Conservation (phyloP, 2,888 invertebrate genomes). For the Drosophila cognata region DNA sequence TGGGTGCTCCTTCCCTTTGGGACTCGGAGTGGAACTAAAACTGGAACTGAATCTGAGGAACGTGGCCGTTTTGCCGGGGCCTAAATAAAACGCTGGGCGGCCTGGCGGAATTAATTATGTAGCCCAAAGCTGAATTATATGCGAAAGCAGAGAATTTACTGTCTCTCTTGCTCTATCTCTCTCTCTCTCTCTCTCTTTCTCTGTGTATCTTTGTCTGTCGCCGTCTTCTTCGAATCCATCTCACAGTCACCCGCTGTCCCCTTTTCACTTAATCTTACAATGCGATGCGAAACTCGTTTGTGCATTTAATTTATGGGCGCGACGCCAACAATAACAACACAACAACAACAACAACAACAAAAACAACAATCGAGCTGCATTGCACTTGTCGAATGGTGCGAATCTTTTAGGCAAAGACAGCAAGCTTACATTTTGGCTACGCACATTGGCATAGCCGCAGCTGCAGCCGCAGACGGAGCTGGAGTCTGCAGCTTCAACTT, state of each 20-base stretch:
- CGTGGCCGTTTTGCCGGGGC: conserved; percentile 14
- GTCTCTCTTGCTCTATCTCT: conserved; percentile 1
- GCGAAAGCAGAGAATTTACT: conserved; percentile 70
- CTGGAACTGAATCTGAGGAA: conserved; percentile 14
- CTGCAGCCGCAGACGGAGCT: conserved; percentile 1
- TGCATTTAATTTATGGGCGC: conserved; percentile 82
- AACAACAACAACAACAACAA: conserved; percentile 23
- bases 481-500: conserved; percentile 1
- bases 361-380: conserved; percentile 52
- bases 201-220: conserved; percentile 1
- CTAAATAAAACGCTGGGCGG: conserved; percentile 68
- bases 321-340: conserved; percentile 67
- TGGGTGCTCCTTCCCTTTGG: conserved; percentile 51
- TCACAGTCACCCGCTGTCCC: conserved; percentile 42
- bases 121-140: conserved; percentile 82
- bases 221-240: conserved; percentile 21
- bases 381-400: conserved; percentile 75
- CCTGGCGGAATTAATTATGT: conserved; percentile 81
- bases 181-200: conserved; percentile 8
- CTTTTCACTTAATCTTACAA: conserved; percentile 71
- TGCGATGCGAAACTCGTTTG: conserved; percentile 76
- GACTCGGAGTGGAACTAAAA: conserved; percentile 11
- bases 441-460: conserved; percentile 35
- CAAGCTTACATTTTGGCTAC: conserved; percentile 48
- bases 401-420: conserved; percentile 54